Conservation (phyloP, 2,888 invertebrate genomes). For the Dendrolimus pini region DNA sequence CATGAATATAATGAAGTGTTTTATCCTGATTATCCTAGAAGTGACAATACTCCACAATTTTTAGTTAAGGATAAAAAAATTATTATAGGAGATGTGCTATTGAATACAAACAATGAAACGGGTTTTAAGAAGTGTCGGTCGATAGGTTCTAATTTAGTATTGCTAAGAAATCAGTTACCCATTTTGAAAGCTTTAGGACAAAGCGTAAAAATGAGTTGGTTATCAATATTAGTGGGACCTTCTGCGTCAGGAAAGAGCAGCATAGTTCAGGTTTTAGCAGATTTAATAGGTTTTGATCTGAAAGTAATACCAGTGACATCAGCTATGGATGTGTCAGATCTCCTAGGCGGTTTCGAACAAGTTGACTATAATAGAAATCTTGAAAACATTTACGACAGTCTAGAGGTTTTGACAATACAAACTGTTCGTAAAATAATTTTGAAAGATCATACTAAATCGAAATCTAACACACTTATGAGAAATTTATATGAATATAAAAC, state of each 20-base stretch:
- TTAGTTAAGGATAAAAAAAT: constrained; percentile 76
- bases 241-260: constrained; percentile 89
- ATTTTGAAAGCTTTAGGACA: constrained; percentile 87
- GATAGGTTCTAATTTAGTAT: constrained; percentile 52
- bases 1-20: constrained; percentile 68
- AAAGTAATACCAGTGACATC: constrained; percentile 89
- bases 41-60: constrained; percentile 74
- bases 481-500: constrained; percentile 44
- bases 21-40: constrained; percentile 58
- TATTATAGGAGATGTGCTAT: constrained; percentile 79
- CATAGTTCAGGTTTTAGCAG: constrained; percentile 84
- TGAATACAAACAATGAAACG: constrained; percentile 58
- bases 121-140: constrained; percentile 45
- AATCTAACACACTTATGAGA: constrained; percentile 39
- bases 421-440: constrained; percentile 66
- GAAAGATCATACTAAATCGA: constrained; percentile 29
- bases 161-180: constrained; percentile 78
- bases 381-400: constrained; percentile 79
- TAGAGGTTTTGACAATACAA: constrained; percentile 72
- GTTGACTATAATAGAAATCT: constrained; percentile 84
- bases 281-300: constrained; percentile 83
- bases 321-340: constrained; percentile 95
- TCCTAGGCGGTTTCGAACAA: constrained; percentile 99
- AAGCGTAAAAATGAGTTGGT: constrained; percentile 94
- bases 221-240: constrained; percentile 90